Evolutionary conservation across 1,140 invertebrate species (phyloP), one percentile per base, ranked within the genome.

Genomic region (Oscheius sp.): DNA sequence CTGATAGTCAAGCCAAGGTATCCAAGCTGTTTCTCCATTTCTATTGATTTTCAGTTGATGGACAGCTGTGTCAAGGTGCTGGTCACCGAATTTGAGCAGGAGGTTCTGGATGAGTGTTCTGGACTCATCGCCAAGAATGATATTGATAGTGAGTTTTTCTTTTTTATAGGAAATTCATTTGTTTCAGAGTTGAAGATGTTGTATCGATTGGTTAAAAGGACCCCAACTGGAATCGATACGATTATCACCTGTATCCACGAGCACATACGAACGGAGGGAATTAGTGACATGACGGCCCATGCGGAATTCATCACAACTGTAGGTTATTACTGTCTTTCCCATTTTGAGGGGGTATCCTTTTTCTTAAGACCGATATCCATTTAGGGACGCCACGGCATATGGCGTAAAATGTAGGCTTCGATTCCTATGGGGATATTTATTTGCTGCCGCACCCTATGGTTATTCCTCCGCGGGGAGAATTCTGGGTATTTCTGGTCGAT

Each of bases 21-120:
- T n/a, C n/a, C n/a, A 63, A 63, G 7, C 35, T 68, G 61, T 55
- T 77, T 32, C 69, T n/a, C 13, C 18, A n/a, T 72, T 20, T 10
- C 58, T 28, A 68, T 49, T n/a, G 64, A 3, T 42, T 82, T 85
- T 69, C 84, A 90, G 84, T 88, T 97, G 3, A 92, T 91, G 34
- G 92, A 95, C 75, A 93, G 92, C 84, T 95, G 93, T 87, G 94
- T 98, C 34, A 90, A 91, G 82, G 93, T 95, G 0, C 87, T 99
- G 15, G 93, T 99, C 4, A 91, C 91, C 23, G 90, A 91, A 73
- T 94, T 94, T 82, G 91, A 95, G 73, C 90, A 94, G 38, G 91
- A 91, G 15, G 91, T 99, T 74, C 88, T 98, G 46, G 92, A 93
- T 13, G 95, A 99, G 87, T 97, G 94, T 88, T 90, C 93, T 15